Base-by-base conservation (phyloP, 2,113 vertebrate species). In the Carassius carassius region DNA sequence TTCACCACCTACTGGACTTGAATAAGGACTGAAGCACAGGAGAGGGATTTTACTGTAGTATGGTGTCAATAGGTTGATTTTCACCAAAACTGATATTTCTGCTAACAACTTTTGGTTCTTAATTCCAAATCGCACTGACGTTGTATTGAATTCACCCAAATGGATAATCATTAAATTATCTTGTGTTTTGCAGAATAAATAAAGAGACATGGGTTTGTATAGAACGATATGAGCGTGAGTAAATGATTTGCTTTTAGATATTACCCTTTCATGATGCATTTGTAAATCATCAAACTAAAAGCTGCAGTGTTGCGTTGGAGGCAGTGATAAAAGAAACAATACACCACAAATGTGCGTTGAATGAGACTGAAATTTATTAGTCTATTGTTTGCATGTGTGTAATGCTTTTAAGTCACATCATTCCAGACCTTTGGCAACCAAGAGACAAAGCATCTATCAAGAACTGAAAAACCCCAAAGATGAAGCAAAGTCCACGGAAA, bases 391-490 rank as follows among this genome's bases (percentile, higher is more conserved):
- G 92, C 90, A 91, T 95, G 94, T 95, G 47, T 93, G 92, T 93
- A 93, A 90, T 90, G 91, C 94, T 29, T 95, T 94, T 95, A 95
- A 92, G 92, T 95, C 92, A 92, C 89, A 92, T 89, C 81, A 89
- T 88, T 94, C 86, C 93, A 95, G 93, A 94, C 96, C 96, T 98
- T 98, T 97, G 96, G 97, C 96, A 98, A 95, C 94, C 89, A 90
- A 95, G 91, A 93, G 89, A 81, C 87, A 93, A 96, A 97, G 96
- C 95, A 95, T 94, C 95, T 95, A 95, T 91, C 89, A 94, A 96
- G 92, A 95, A 95, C 95, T 95, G 93, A 87, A 78, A 88, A 92
- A 92, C 78, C 92, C 94, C 95, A 94, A 95, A 93, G 94, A 93
- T 90, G 92, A 78, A 86, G 93, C 93, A 77, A 89, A 93, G 93